Evolutionary conservation across 2,113 vertebrate genomes (phyloP).

Genomic region (Brachypodius melanocephalos): DNA sequence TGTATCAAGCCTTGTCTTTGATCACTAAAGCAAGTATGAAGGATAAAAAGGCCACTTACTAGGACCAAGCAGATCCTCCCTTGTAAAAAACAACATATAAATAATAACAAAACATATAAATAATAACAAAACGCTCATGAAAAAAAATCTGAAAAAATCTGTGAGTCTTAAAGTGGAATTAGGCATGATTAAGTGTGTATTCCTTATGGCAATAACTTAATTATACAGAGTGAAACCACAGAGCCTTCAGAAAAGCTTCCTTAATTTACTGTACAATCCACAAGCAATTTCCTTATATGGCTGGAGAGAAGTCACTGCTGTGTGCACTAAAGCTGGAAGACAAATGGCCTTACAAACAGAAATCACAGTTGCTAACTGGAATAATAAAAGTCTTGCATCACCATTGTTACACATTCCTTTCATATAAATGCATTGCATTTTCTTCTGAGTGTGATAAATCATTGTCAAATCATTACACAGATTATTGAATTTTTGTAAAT

Average conservation of each 20-base stretch:
- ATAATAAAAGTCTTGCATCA: slow-evolving; percentile 12
- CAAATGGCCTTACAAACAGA: slow-evolving; percentile 44
- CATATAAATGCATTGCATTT: not conserved
- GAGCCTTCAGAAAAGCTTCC: slow-evolving; percentile 30
- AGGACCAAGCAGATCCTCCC: not conserved
- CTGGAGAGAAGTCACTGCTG: slow-evolving; percentile 20
- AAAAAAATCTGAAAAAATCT: not conserved
- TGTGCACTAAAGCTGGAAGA: slow-evolving; percentile 45
- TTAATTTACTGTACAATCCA: slow-evolving; percentile 55
- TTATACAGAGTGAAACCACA: slow-evolving; percentile 24
- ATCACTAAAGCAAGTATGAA: not conserved
- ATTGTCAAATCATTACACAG: not conserved
- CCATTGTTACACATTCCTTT: not conserved
- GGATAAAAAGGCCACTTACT: not conserved
- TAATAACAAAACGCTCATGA: not conserved
- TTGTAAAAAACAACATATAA: not conserved
- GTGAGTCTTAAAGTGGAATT: not conserved
- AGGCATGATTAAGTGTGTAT: slow-evolving; percentile 2
- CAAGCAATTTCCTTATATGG: slow-evolving; percentile 52
- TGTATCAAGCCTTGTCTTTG: not conserved
- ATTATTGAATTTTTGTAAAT: not conserved
- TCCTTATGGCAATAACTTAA: slow-evolving; percentile 44
- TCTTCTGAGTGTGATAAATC: not conserved
- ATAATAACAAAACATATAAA: not conserved
- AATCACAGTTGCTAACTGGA: slow-evolving; percentile 33